Conservation (phyloP, 2,113 vertebrate genomes). For the Pituophis catenifer region DNA sequence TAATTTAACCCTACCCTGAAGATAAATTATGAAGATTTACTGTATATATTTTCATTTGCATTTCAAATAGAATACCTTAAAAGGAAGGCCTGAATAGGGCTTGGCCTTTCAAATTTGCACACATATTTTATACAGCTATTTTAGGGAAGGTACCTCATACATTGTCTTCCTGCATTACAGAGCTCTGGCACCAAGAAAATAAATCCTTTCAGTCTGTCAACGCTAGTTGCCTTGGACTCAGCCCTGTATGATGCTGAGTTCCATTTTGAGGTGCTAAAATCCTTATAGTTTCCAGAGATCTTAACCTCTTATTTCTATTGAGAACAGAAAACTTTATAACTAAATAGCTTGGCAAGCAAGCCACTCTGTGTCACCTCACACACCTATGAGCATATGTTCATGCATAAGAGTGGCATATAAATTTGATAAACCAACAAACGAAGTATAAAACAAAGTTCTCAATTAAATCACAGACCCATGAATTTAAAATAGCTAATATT, state of each 20-base stretch:
- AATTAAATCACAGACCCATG: background rate
- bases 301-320: background rate
- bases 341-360: background rate
- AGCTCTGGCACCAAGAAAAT: constrained; percentile 65
- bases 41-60: constrained; percentile 73
- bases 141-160: constrained; percentile 71
- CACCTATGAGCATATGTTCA: background rate
- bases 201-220: constrained; percentile 71
- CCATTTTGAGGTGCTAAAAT: constrained; percentile 19
- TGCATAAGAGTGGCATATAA: background rate
- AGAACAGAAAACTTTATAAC: constrained; percentile 22
- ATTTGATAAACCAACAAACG: background rate
- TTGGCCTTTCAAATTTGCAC: constrained; percentile 70
- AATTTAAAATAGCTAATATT: background rate
- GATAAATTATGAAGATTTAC: constrained; percentile 46
- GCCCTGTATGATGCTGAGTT: constrained; percentile 28
- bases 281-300: background rate
- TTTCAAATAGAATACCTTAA: constrained; percentile 71
- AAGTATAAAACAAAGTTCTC: background rate
- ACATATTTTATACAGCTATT: constrained; percentile 76
- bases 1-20: constrained; percentile 59
- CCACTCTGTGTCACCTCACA: background rate
- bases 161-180: constrained; percentile 63
- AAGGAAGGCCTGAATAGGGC: constrained; percentile 60
- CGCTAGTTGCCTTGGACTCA: constrained; percentile 59